Conservation (phyloP, 2,113 vertebrate species). For the Oryzias javanicus region DNA sequence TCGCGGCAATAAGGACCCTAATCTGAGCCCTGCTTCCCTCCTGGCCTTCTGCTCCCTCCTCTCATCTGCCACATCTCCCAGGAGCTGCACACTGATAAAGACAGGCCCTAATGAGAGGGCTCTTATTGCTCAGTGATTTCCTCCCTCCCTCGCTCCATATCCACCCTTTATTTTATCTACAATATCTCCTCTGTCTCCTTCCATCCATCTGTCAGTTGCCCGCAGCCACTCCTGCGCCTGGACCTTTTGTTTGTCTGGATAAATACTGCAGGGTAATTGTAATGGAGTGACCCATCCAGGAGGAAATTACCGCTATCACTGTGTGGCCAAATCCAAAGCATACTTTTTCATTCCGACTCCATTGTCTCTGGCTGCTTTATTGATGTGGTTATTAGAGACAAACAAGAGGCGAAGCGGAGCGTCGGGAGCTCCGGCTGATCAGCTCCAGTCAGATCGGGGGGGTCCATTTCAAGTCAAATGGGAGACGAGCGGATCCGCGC, state of each 20-base stretch:
- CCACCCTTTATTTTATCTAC: conserved; percentile 40
- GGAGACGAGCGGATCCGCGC: conserved; percentile 1
- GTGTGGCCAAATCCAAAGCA: conserved; percentile 39
- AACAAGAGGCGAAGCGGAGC: conserved; percentile 6
- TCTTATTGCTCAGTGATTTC: conserved; percentile 69
- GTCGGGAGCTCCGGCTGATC: conserved; percentile 27
- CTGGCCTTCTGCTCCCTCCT: conserved; percentile 67
- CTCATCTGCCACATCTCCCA: conserved; percentile 68
- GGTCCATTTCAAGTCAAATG: conserved; percentile 14
- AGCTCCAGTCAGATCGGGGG: conserved; percentile 16
- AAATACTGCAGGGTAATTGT: conserved; percentile 70
- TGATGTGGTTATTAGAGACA: conserved; percentile 27
- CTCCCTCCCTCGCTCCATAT: conserved; percentile 4
- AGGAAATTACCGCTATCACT: conserved; percentile 58
- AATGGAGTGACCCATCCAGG: conserved; percentile 68
- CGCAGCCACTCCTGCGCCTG: conserved; percentile 34
- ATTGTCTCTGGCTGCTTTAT: conserved; percentile 59
- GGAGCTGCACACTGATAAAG: conserved; percentile 64
- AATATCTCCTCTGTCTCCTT: conserved; percentile 26
- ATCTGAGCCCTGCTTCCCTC: conserved; percentile 64
- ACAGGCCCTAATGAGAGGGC: conserved; percentile 70
- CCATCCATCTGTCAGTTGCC: conserved; percentile 39
- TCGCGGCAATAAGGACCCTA: conserved; percentile 70
- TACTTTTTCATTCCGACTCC: conserved; percentile 52
- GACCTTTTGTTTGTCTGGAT: conserved; percentile 64